Percentiles rank a stretch among this genome's conserved stretches.
Evolutionary conservation across 1,140 invertebrate genomes (phyloP).

Genomic region (Phymastichus coffea): DNA sequence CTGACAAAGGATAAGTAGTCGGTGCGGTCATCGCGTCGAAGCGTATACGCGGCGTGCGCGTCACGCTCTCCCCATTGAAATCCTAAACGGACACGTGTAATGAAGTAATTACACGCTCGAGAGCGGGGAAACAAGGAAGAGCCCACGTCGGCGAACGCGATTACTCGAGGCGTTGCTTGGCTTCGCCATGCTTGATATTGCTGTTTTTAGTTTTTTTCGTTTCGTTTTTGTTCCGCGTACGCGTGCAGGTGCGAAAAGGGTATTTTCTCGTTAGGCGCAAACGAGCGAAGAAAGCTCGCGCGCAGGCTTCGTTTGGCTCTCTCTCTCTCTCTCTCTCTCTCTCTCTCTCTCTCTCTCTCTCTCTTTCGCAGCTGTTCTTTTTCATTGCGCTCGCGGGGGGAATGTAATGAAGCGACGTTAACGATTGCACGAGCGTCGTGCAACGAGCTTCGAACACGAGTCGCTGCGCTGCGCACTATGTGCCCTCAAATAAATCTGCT

Average conservation of each 20-base stretch:
- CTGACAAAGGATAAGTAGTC: too few relatives aligned
- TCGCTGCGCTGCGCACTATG: too few relatives aligned
- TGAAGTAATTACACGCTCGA: slow-evolving; percentile 10
- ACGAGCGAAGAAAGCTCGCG: neutral
- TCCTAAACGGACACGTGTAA: slow-evolving; percentile 11
- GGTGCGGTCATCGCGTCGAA: too few relatives aligned
- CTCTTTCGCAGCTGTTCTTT: neutral
- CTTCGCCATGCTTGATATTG: neutral
- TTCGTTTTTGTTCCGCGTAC: too few relatives aligned
- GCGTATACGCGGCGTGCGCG: neutral
- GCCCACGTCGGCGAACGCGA: too few relatives aligned
- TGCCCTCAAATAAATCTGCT: slow-evolving; percentile 27
- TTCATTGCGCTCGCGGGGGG: neutral
- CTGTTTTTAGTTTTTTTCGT: neutral
- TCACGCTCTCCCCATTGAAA: slow-evolving; percentile 6
- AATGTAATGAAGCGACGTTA: slow-evolving; percentile 22
- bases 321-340: too few relatives aligned
- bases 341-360: too few relatives aligned
- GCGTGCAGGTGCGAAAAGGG: too few relatives aligned
- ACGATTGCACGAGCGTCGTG: slow-evolving; percentile 4
- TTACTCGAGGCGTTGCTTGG: neutral
- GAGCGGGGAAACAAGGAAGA: neutral
- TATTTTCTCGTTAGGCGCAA: neutral
- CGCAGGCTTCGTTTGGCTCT: too few relatives aligned
- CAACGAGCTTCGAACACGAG: slow-evolving; percentile 11